phyloP scores from a whole-genome alignment of 2,797 vertebrate species.

The Prionace glauca region DNA sequence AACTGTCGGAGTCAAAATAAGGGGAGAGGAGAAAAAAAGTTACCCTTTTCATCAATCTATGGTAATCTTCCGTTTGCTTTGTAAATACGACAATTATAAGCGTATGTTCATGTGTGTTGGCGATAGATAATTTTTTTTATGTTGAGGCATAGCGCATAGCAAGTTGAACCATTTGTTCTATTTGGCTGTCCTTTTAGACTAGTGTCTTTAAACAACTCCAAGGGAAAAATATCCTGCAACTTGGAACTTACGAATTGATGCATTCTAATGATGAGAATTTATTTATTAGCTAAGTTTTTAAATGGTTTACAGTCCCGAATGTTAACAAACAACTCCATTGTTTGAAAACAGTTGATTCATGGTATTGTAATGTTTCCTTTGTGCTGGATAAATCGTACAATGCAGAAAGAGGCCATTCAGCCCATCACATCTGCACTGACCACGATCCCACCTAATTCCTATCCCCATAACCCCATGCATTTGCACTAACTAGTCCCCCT shows the following conservation, averaged over 20 bases:
- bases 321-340: background rate
- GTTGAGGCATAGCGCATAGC: background rate
- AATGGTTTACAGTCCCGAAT: background rate
- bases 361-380: background rate
- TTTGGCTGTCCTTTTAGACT: background rate
- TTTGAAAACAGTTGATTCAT: background rate
- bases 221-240: background rate
- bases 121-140: background rate
- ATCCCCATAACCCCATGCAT: too few species aligned
- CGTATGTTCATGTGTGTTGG: background rate
- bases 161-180: background rate
- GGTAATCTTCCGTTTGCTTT: background rate
- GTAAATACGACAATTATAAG: background rate
- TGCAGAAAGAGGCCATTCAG: too few species aligned
- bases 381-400: background rate
- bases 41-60: background rate
- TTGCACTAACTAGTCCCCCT: too few species aligned
- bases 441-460: too few species aligned
- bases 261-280: background rate
- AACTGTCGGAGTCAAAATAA: background rate
- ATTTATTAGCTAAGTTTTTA: background rate
- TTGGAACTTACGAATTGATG: background rate
- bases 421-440: too few species aligned
- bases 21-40: background rate
- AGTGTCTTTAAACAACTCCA: background rate